Percentiles rank a stretch among this genome's conserved stretches.
Conservation (phyloP, 2,888 invertebrate genomes). For the Napeogenes inachia region DNA sequence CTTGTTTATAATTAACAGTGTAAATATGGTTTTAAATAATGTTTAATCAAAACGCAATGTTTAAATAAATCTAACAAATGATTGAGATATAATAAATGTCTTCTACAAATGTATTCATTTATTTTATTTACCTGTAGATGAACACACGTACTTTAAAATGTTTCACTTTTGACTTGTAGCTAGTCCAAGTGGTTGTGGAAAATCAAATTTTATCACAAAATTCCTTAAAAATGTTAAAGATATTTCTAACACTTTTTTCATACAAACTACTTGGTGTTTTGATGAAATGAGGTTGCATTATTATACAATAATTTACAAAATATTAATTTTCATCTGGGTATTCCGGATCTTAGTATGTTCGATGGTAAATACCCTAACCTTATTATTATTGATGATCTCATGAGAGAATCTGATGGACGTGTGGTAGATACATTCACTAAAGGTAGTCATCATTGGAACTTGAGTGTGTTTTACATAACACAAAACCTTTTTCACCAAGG, state of each 20-base stretch:
- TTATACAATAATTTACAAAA: constrained; percentile 30
- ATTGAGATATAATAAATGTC: no score
- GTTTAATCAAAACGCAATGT: no score
- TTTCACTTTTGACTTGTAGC: constrained; percentile 28
- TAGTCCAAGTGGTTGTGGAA: constrained; percentile 32
- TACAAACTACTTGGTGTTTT: constrained; percentile 25
- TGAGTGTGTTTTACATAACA: constrained; percentile 14
- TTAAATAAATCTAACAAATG: no score
- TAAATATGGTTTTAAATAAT: neutral
- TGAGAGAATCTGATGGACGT: constrained; percentile 38
- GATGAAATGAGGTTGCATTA: no score
- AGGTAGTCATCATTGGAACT: constrained; percentile 13
- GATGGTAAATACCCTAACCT: constrained; percentile 31
- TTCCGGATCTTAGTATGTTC: constrained; percentile 37
- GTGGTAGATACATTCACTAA: constrained; percentile 26
- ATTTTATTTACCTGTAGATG: constrained; percentile 2
- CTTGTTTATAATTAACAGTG: neutral
- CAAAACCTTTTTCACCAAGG: constrained; percentile 13
- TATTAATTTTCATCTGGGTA: constrained; percentile 34
- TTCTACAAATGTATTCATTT: neutral
- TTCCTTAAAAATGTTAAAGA: constrained; percentile 20
- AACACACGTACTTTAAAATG: constrained; percentile 15
- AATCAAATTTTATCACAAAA: constrained; percentile 26
- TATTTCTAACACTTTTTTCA: constrained; percentile 20
- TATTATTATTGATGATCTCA: constrained; percentile 38